A percentile compares a stretch with the other conserved stretches of the same genome.
These are phyloP conservation scores for Antennarius maculatus DNA, from an alignment of 2,797 vertebrate genomes.

Conservation along the genomic window DNA sequence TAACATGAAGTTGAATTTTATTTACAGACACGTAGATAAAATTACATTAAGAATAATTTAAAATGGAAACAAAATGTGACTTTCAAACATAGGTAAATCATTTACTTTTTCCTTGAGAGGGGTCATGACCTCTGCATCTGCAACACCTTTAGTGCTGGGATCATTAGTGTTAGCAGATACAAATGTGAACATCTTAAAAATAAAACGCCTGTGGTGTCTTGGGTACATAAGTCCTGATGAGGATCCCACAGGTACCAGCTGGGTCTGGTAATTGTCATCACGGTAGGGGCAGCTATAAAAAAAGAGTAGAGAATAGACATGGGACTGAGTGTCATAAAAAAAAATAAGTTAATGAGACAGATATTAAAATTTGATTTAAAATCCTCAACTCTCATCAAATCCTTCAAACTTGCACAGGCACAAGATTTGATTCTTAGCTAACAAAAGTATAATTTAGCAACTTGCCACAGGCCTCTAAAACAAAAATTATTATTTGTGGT, in stretches of 20 bases:
- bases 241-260: conserved; percentile 38
- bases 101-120: conserved; percentile 57
- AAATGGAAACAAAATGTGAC: neutral
- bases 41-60: neutral
- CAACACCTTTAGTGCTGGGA: neutral
- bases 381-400: neutral
- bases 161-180: conserved; percentile 17
- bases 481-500: too few relatives aligned
- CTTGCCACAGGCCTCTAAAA: too few relatives aligned
- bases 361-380: neutral
- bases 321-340: neutral
- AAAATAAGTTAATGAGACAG: neutral
- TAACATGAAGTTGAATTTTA: neutral
- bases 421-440: too few relatives aligned
- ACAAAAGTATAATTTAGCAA: too few relatives aligned
- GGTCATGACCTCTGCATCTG: neutral
- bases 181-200: conserved; percentile 82
- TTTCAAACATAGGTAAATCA: fast-evolving
- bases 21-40: neutral
- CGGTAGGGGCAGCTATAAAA: conserved; percentile 67
- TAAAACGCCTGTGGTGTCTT: conserved; percentile 68
- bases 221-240: conserved; percentile 55
- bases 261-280: conserved; percentile 70
- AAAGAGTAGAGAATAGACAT: conserved; percentile 15
- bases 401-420: neutral